Conservation (phyloP, 2,113 vertebrate genomes). For the Paramisgurnus dabryanus region DNA sequence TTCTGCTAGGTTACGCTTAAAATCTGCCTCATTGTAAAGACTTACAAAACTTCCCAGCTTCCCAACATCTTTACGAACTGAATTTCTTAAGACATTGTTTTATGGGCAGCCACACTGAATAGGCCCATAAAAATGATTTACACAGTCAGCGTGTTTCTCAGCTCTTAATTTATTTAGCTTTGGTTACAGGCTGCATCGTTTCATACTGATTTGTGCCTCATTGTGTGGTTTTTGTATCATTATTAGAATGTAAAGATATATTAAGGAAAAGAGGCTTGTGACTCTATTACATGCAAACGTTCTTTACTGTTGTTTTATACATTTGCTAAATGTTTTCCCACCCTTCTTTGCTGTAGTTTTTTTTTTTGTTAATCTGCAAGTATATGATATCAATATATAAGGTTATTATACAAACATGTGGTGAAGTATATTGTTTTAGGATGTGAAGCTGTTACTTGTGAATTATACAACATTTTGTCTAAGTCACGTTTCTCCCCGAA, state of each 20-base stretch:
- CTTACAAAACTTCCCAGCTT: background rate
- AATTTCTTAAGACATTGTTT: constrained; percentile 15
- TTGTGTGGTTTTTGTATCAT: background rate
- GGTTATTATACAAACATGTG: constrained; percentile 17
- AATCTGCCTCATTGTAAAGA: background rate
- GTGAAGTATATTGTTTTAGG: constrained; percentile 22
- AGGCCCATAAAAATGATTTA: background rate
- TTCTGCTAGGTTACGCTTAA: background rate
- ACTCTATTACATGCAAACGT: background rate
- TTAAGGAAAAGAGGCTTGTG: background rate
- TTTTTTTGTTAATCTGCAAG: constrained; percentile 21
- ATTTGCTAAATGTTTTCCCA: constrained; percentile 19
- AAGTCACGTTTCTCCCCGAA: background rate
- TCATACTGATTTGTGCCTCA: constrained; percentile 4
- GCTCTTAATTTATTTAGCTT: constrained; percentile 20
- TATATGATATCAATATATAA: constrained; percentile 20
- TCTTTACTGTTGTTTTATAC: constrained; percentile 19
- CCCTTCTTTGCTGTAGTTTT: background rate
- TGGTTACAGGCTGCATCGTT: background rate
- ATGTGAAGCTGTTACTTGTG: constrained; percentile 22
- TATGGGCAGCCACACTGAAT: background rate
- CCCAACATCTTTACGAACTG: background rate
- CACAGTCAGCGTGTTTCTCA: background rate
- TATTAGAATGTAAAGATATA: constrained; percentile 28
- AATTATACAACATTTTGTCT: background rate